Conservation (phyloP, 2,888 invertebrate species). For the Hartigia nigra region DNA sequence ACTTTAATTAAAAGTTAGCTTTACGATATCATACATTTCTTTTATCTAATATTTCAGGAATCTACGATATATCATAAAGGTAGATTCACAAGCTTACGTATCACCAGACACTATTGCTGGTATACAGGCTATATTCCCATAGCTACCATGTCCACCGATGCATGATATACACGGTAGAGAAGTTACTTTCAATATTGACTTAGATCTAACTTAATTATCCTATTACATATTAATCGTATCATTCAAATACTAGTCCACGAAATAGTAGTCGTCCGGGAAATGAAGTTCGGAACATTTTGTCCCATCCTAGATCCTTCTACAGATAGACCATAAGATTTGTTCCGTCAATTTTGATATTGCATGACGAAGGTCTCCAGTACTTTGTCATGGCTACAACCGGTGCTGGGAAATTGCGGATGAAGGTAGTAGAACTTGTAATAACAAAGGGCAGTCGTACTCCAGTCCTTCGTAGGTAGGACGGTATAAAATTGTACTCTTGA, state of each 20-base stretch:
- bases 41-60: neutral
- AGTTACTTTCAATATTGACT: neutral
- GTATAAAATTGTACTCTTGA: constrained; percentile 15
- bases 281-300: neutral
- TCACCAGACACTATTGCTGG: neutral
- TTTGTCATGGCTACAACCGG: neutral
- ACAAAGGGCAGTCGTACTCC: neutral
- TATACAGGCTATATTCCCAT: neutral
- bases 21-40: neutral
- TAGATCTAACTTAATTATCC: neutral
- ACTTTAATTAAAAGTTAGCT: neutral
- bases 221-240: neutral
- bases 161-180: neutral
- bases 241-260: neutral
- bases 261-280: neutral
- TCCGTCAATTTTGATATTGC: neutral
- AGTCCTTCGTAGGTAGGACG: neutral
- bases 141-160: neutral
- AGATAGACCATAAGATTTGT: neutral
- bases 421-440: neutral
- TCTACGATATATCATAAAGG: neutral
- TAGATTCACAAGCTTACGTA: neutral
- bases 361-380: neutral
- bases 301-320: neutral
- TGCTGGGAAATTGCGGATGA: neutral